These are phyloP conservation scores for Drosophila hawaiiensis DNA, from an alignment of 2,888 invertebrate genomes.

Conservation along the genomic window DNA sequence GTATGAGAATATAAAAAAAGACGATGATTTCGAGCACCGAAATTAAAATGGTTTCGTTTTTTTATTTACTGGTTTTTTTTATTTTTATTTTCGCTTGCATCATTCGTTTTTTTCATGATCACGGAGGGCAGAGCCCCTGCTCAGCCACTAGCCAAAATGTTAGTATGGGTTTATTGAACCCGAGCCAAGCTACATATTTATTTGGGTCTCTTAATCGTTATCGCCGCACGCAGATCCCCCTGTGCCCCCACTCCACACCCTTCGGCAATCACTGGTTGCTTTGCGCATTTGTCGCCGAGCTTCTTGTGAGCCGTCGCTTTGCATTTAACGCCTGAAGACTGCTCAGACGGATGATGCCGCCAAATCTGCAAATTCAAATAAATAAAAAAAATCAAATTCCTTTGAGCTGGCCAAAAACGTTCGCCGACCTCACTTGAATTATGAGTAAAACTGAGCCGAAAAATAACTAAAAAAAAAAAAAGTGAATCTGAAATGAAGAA, in stretches of 20 bases:
- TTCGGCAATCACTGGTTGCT: slow-evolving; percentile 13
- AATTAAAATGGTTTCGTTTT: slow-evolving; percentile 68
- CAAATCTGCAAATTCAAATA: slow-evolving; percentile 57
- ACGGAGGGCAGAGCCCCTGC: slow-evolving; percentile 59
- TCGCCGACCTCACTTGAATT: slow-evolving; percentile 71
- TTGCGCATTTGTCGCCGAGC: slow-evolving; percentile 70
- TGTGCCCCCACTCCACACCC: neutral
- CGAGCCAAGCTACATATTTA: slow-evolving; percentile 63
- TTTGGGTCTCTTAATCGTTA: slow-evolving; percentile 75
- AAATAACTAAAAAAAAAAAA: slow-evolving; percentile 59
- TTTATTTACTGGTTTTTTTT: slow-evolving; percentile 1
- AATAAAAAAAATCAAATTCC: slow-evolving; percentile 52
- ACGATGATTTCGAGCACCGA: slow-evolving; percentile 26
- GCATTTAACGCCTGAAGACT: slow-evolving; percentile 81
- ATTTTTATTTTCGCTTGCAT: slow-evolving; percentile 1
- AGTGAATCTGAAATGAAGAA: slow-evolving; percentile 81
- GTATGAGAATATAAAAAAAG: slow-evolving; percentile 31
- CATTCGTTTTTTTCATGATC: neutral
- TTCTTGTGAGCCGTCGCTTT: slow-evolving; percentile 60
- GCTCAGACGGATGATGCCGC: slow-evolving; percentile 79
- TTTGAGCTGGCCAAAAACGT: slow-evolving; percentile 58
- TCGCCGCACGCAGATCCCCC: slow-evolving; percentile 24
- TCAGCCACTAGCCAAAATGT: slow-evolving; percentile 61
- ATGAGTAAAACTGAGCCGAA: slow-evolving; percentile 50
- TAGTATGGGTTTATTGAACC: slow-evolving; percentile 71